Conservation (phyloP, 1,140 invertebrate species). For the Carposina sasakii region DNA sequence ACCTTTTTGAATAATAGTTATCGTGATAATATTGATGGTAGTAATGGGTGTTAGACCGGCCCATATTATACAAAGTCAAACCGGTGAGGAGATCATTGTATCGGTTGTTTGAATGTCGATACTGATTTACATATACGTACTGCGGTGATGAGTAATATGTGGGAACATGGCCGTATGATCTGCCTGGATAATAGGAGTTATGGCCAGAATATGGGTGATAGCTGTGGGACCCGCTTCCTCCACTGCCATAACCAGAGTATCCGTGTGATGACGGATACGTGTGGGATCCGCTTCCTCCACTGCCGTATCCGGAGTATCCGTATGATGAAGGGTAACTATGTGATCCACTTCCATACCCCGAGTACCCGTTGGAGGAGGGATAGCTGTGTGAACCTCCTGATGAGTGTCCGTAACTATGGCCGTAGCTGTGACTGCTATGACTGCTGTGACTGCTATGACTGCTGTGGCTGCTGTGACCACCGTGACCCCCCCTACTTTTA, state of each 20-base stretch:
- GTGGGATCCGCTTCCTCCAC: no score
- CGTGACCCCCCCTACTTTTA: background rate
- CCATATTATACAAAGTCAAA: slow-evolving; percentile 57
- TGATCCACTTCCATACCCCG: background rate
- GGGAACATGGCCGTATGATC: slow-evolving; percentile 6
- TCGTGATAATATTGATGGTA: slow-evolving; percentile 56
- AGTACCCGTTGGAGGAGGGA: background rate
- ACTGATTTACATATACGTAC: slow-evolving; percentile 52
- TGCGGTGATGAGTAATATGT: slow-evolving; percentile 49
- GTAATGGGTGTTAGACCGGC: slow-evolving; percentile 47
- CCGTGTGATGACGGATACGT: no score
- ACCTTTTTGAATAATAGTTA: slow-evolving; percentile 52
- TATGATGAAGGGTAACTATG: no score
- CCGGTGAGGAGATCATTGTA: slow-evolving; percentile 55
- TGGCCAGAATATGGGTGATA: no score
- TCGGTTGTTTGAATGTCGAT: slow-evolving; percentile 52
- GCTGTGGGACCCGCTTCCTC: no score
- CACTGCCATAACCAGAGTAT: no score
- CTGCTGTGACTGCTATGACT: background rate
- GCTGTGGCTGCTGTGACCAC: background rate
- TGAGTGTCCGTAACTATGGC: background rate
- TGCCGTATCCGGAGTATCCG: no score
- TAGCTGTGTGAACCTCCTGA: background rate
- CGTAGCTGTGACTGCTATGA: background rate
- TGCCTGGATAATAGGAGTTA: no score